Base-by-base conservation (phyloP, 2,888 invertebrate species). In the Steinernema carpocapsae region DNA sequence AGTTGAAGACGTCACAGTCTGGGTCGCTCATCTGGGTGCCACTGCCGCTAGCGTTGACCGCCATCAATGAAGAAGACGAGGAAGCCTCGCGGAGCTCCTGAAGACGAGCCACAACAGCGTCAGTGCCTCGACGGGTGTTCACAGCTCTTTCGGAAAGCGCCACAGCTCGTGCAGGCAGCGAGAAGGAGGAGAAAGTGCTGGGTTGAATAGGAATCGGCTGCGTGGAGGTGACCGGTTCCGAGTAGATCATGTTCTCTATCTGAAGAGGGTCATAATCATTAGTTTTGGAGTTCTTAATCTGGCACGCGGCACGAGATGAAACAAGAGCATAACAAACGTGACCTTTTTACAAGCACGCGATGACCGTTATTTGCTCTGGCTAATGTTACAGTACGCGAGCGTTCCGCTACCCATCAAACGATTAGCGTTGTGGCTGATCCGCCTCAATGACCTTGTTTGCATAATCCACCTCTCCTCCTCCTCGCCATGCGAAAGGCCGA, bases 361-460 rank as follows among this genome's bases (percentile, higher is more conserved):
- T 56, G 56, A 56, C 56, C 56, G 56, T 4, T 56, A 24, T 56
- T 56, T 56, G 56, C 26, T 24, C 26, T 24, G 22, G 56, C 56
- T 56, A 56, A 56, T 24, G 56, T 56, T 56, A 56, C 56, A 24
- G 56, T 56, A 56, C 24, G 56, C 10, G 26, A 17, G 51, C 51
- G 51, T 51, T n/a, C 56, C 56, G 56, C 56, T 56, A 56, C 56
- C 26, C 56, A 56, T 56, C 56, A 56, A 56, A 56, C 56, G 56
- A 56, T 56, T 56, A 56, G 56, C 56, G 56, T 10, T 24, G 56
- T 56, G 56, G 56, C 22, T 56, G 56, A 56, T 56, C 56, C 56
- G 56, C 56, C 56, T 56, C 56, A 56, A 56, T 56, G 56, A 56
- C 56, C 56, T 56, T 56, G 56, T 56, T 56, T 56, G 56, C 56